phyloP scores from a whole-genome alignment of 2,888 invertebrate species.

The Enchytraeus crypticus region DNA sequence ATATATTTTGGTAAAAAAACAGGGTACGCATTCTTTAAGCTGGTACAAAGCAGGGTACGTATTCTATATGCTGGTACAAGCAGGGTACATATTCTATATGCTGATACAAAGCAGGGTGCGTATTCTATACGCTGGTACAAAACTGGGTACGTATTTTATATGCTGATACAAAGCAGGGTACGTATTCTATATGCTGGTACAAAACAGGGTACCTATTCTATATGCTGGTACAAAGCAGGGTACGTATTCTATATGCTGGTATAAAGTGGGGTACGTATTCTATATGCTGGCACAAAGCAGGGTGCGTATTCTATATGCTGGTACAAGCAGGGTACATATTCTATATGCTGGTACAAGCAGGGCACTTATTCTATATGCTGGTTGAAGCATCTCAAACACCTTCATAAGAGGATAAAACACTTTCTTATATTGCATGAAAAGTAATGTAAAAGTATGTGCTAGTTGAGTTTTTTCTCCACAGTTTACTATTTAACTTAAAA shows the following conservation, averaged over 20 bases:
- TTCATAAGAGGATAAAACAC: no score
- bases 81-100: no score
- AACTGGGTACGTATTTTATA: background rate
- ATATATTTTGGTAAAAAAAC: background rate
- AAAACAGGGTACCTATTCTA: no score
- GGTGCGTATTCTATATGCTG: background rate
- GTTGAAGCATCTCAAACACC: conserved; percentile 47
- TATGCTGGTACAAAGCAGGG: background rate
- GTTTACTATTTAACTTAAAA: no score
- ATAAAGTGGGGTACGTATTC: no score
- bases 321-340: background rate
- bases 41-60: conserved; percentile 72
- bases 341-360: background rate
- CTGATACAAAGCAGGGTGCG: background rate
- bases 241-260: no score
- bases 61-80: no score
- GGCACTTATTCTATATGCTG: conserved; percentile 55
- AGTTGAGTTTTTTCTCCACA: no score
- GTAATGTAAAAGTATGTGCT: no score
- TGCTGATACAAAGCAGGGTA: conserved; percentile 76
- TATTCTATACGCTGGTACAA: background rate
- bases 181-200: no score
- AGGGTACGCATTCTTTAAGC: conserved; percentile 35
- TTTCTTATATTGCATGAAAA: no score
- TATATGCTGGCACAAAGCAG: no score